Percentiles rank a stretch among this genome's conserved stretches.
Conservation (phyloP, 1,140 invertebrate species). For the silkworm (Bombyx mori) region DNA sequence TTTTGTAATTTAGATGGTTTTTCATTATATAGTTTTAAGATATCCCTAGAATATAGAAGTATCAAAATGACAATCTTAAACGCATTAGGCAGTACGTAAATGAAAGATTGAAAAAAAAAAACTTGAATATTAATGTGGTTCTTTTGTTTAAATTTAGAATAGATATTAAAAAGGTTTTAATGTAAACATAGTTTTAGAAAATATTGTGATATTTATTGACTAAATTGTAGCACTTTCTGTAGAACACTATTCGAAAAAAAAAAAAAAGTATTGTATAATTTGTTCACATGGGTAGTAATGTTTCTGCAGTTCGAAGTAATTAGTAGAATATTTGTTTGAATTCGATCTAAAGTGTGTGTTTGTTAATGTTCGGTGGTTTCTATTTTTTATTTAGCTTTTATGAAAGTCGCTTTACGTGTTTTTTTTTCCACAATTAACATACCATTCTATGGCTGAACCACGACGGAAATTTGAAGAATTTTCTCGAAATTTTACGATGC, state of each 20-base stretch:
- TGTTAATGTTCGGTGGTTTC: constrained; percentile 32
- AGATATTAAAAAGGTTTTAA: too few species aligned
- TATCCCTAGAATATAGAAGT: constrained; percentile 32
- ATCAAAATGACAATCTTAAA: constrained; percentile 1
- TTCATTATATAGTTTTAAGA: constrained; percentile 54
- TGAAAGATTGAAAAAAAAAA: constrained; percentile 2
- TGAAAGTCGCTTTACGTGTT: constrained; percentile 61
- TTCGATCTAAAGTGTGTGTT: constrained; percentile 47
- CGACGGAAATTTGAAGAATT: constrained; percentile 7
- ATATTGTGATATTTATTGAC: too few species aligned
- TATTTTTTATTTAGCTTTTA: constrained; percentile 52
- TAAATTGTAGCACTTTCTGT: constrained; percentile 13
- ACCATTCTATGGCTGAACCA: constrained; percentile 62
- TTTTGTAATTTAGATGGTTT: constrained; percentile 32
- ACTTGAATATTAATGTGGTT: too few species aligned
- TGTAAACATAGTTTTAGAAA: too few species aligned
- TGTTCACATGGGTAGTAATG: constrained; percentile 41
- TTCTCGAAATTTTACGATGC: neutral
- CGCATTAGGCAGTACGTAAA: constrained; percentile 48
- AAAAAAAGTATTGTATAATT: too few species aligned
- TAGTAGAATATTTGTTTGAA: constrained; percentile 32
- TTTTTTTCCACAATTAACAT: constrained; percentile 22
- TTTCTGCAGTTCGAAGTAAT: constrained; percentile 28
- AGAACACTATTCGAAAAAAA: constrained; percentile 10
- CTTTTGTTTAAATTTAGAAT: too few species aligned